Evolutionary conservation across 2,888 invertebrate species (phyloP), one percentile per base, ranked within the genome.

Genomic region (Ceraclea dissimilis): DNA sequence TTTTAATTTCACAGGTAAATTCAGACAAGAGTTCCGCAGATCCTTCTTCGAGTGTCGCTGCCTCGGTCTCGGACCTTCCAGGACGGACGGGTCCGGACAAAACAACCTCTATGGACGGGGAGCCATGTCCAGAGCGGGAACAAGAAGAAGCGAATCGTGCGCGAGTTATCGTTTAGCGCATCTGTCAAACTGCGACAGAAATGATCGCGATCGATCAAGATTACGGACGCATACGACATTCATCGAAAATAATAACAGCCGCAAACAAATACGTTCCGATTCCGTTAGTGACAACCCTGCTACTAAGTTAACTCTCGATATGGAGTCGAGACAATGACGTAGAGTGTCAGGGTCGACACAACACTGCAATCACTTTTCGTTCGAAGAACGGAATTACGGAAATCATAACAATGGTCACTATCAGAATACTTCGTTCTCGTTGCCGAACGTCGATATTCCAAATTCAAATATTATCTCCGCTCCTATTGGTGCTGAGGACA

Each of bases 1-100:
- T 39, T 39, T 39, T 13, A 39, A 39, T 39, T 39, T 39, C 20
- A 19, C 80, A 86, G 87, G 85, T 57, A 86, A 86, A 75, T 86
- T 86, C 69, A 81, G 85, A 8, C 79, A 83, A 61, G 86, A 86
- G 67, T 86, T 86, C 69, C 81, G 81, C 63, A 79, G 84, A 63
- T 83, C 85, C 1, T 82, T 86, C 70, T 83, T 82, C 69, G 81
- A 82, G 66, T 84, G 84, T 62, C 71, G 79, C 61, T 78, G 79
- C 65, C 75, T 61, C n/a, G 62, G 60, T 2, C 22, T 61, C 13
- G 58, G 58, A 11, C 52, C 51, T 2, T 19, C 44, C 44, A 52
- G 76, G 64, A 68, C 66, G 43, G 62, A 67, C 5, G 60, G 67
- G 0, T 57, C 71, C 0, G 53, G 69, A 0, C 70, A 74, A 0